Base-by-base conservation (phyloP, 1,140 invertebrate genomes). In the Apis florea region DNA sequence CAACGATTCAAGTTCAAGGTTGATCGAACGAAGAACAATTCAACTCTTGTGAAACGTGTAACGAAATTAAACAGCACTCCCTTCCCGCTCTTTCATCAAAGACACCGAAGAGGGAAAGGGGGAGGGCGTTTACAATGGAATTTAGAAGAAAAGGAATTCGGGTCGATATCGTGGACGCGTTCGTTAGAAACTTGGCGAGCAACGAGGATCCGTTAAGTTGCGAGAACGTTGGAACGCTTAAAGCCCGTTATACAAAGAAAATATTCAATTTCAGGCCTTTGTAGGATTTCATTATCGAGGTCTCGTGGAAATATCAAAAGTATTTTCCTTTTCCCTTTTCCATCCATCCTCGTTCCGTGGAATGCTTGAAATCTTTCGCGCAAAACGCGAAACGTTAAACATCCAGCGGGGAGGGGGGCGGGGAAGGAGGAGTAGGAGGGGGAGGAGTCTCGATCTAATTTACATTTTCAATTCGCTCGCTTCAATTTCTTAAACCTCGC, bases 201-300 rank as follows among this genome's bases (percentile, higher is more conserved):
- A 21, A 54, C 67, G 47, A 19, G 26, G 26, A 74, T 74, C 72
- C 15, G 72, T 74, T 61, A 63, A 74, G n/a, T 74, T 61, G 61
- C n/a, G 6, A 74, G 72, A 26, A 74, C 40, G 72, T 49, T n/a
- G 69, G 53, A 71, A 71, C 69, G 69, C 51, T 71, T 71, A 71
- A 71, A 54, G 51, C 40, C 51, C 51, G 69, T 74, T 74, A 61
- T 74, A 74, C 72, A 74, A 74, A 74, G 72, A 74, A 72, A 72
- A 72, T 72, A 72, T 72, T 72, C 70, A 56, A 72, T 72, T 72
- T 72, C 70, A 72, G 19, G 70, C 59, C 70, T 72, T 59, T 72
- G 70, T 58, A 72, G 70, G 54, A 72, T 72, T 72, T 58, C 70
- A 72, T 72, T 72, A 72, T 72, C 70, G 70, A 70, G 68, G 68